These are phyloP conservation scores for Entosphenus tridentatus DNA, from an alignment of 2,113 vertebrate genomes.

Conservation along the genomic window DNA sequence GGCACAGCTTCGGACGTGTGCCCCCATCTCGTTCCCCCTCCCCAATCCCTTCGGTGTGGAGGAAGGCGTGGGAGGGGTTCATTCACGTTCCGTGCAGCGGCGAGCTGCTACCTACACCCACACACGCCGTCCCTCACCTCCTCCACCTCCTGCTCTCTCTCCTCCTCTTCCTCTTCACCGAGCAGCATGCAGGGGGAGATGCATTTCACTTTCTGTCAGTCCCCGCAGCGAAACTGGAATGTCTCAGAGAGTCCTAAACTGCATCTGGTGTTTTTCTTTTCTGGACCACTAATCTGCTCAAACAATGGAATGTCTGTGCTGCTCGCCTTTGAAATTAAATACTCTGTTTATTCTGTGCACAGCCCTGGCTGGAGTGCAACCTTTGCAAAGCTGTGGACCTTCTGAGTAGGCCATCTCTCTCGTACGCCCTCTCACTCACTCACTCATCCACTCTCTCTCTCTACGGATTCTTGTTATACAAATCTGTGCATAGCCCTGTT, in stretches of 20 bases:
- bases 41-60: too few relatives aligned
- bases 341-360: constrained; percentile 6
- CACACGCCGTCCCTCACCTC: too few relatives aligned
- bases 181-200: too few relatives aligned
- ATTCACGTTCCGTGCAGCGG: too few relatives aligned
- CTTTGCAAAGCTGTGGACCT: not conserved
- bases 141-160: too few relatives aligned
- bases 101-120: too few relatives aligned
- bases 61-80: too few relatives aligned
- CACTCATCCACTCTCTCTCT: not conserved
- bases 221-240: constrained; percentile 3
- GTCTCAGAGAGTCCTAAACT: constrained; percentile 4
- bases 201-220: not conserved
- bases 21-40: too few relatives aligned
- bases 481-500: too few relatives aligned
- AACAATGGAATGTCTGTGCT: constrained; percentile 6
- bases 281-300: constrained; percentile 5
- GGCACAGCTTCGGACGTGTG: too few relatives aligned
- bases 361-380: constrained; percentile 1
- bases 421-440: not conserved
- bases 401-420: constrained; percentile 1
- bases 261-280: constrained; percentile 7
- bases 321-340: constrained; percentile 6
- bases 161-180: too few relatives aligned
- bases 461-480: not conserved